Conservation (phyloP, 2,888 invertebrate species). For the Sphaerophoria rueppellii region DNA sequence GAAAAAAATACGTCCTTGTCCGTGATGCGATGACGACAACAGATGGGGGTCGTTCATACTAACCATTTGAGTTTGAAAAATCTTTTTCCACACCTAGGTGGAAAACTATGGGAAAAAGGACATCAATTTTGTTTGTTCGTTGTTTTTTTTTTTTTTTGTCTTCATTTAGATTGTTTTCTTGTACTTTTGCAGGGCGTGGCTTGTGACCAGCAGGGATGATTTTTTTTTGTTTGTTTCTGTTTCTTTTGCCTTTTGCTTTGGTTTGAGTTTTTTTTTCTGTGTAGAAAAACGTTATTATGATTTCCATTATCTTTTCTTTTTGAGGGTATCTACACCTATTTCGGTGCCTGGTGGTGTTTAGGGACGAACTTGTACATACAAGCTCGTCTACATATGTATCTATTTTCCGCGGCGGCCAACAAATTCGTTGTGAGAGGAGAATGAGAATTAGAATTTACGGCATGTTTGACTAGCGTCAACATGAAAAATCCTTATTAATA, state of each 20-base stretch:
- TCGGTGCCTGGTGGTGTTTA: neutral
- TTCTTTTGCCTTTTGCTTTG: neutral
- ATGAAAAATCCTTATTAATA: constrained; percentile 76
- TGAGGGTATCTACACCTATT: constrained; percentile 48
- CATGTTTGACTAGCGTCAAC: constrained; percentile 76
- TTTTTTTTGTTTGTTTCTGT: constrained; percentile 29
- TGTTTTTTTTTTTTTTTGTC: constrained; percentile 63
- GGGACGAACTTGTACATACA: constrained; percentile 53
- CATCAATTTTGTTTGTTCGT: constrained; percentile 71
- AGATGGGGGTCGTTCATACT: constrained; percentile 46
- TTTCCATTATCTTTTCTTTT: constrained; percentile 69
- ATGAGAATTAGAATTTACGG: constrained; percentile 76
- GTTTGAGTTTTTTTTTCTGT: constrained; percentile 37
- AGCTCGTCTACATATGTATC: constrained; percentile 75
- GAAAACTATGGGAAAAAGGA: constrained; percentile 70
- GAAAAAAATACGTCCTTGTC: constrained; percentile 26
- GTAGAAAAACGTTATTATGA: constrained; percentile 66
- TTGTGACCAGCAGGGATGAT: constrained; percentile 77
- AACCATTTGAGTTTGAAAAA: constrained; percentile 55
- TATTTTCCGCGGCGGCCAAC: constrained; percentile 64
- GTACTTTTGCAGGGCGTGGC: constrained; percentile 79
- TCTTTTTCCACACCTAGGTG: constrained; percentile 72
- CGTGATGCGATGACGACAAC: constrained; percentile 24
- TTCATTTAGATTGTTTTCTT: constrained; percentile 76
- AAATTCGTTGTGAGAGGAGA: constrained; percentile 69